Conservation (phyloP, 2,797 vertebrate genomes). For the Sarcophilus harrisii region DNA sequence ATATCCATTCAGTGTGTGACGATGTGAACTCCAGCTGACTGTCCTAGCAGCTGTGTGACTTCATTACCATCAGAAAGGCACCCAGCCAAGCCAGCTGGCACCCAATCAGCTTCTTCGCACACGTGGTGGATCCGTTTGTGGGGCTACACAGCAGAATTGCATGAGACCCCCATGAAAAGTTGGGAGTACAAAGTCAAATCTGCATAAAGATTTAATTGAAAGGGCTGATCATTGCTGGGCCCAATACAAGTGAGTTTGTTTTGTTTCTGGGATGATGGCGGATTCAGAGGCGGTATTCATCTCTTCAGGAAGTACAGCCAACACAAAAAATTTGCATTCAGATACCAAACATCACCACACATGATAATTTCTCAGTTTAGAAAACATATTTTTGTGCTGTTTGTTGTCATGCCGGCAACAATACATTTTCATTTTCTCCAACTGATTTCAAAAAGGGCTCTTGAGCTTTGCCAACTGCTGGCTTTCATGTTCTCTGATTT, state of each 20-base stretch:
- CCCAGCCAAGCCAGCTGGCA: conserved; percentile 89
- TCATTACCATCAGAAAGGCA: conserved; percentile 90
- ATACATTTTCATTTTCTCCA: conserved; percentile 73
- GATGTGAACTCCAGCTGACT: conserved; percentile 89
- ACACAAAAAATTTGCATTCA: conserved; percentile 78
- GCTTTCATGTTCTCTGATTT: conserved; percentile 4
- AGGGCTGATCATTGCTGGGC: conserved; percentile 74
- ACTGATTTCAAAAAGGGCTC: conserved; percentile 69
- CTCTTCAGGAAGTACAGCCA: conserved; percentile 77
- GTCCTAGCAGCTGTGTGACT: conserved; percentile 89
- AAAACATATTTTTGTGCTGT: conserved; percentile 78
- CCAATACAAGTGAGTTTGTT: conserved; percentile 75
- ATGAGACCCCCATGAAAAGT: conserved; percentile 75
- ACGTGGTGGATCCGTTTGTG: conserved; percentile 82
- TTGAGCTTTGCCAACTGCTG: conserved; percentile 67
- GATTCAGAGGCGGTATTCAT: conserved; percentile 70
- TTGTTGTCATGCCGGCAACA: conserved; percentile 76
- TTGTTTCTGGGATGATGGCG: conserved; percentile 68
- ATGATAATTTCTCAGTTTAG: conserved; percentile 80
- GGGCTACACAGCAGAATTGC: conserved; percentile 82
- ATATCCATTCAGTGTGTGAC: conserved; percentile 85
- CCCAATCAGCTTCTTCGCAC: conserved; percentile 83
- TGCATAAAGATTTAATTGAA: conserved; percentile 79
- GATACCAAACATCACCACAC: conserved; percentile 76
- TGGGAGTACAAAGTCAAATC: conserved; percentile 76